Base-by-base conservation (phyloP, 2,797 vertebrate species). In the Phrynocephalus vlangalii region DNA sequence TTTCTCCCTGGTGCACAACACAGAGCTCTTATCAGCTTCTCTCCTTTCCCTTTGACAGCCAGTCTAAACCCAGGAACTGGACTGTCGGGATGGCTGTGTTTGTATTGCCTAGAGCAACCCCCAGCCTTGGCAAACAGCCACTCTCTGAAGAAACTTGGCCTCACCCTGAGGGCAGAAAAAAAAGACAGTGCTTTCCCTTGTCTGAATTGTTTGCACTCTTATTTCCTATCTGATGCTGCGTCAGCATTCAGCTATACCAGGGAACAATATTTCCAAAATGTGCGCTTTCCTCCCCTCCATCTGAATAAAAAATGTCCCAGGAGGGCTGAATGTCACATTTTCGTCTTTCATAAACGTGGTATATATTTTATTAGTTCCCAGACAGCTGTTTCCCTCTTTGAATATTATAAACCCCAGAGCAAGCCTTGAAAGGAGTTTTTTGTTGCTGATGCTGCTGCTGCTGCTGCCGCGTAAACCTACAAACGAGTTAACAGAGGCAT, bases 1-100 rank as follows among this genome's bases (percentile, higher is more conserved):
- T 77, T 86, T 56, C 38, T 67, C 71, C 66, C 56, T 15, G 11
- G 10, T 33, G 6, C 2, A 71, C 44, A 83, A 78, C 24, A 6
- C 82, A 78, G 33, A 79, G 22, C 33, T 72, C 26, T n/a, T 83
- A 78, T 83, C 73, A 70, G n/a, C 67, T 86, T 70, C 70, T 75
- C 80, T 66, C 85, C 10, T 71, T 79, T 30, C 20, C 11, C 71
- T 77, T 70, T 44, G 67, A 71, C 75, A 78, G 50, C 48, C 66
- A 71, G 66, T 63, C 67, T 63, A 71, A 87, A 83, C 26, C 81
- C 67, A 83, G 81, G 86, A 87, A 83, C 50, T 79, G 63, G 44
- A 60, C 33, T 8, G 18, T 83, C 75, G 28, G 28, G 63, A n/a
- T 83, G 86, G 66, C 75, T 79, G 16, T 83, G 67, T 83, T 83